Conservation (phyloP, 92 coral and sea anemone species). For the Chrysogorgia sp. region DNA sequence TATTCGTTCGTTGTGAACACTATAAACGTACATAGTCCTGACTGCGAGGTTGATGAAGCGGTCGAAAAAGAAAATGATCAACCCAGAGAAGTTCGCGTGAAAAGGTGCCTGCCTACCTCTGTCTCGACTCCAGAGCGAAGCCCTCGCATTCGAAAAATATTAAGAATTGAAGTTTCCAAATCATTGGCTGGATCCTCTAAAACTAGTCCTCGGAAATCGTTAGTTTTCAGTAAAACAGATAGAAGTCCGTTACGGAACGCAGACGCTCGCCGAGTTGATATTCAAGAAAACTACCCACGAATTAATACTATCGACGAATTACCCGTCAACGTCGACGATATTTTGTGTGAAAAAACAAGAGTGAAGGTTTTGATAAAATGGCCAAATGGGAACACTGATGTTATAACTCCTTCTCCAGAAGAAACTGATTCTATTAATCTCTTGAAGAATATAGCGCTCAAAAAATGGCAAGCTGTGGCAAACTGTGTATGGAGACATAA, state of each 20-base stretch:
- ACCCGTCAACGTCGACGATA: neutral
- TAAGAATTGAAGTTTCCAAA: slow-evolving; percentile 4
- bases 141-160: slow-evolving; percentile 15
- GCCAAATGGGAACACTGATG: slow-evolving; percentile 15
- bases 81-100: neutral
- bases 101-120: slow-evolving; percentile 42
- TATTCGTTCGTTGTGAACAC: neutral
- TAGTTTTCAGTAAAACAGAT: slow-evolving; percentile 7
- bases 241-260: slow-evolving; percentile 6
- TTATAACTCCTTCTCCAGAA: neutral
- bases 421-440: neutral
- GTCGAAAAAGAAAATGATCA: neutral
- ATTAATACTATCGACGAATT: neutral
- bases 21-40: neutral
- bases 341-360: neutral
- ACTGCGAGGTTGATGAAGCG: neutral
- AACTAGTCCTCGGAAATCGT: neutral
- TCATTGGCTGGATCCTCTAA: neutral
- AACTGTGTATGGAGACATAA: slow-evolving; percentile 2
- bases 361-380: slow-evolving; percentile 28
- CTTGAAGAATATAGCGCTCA: slow-evolving; percentile 13
- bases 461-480: neutral
- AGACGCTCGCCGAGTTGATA: slow-evolving; percentile 20
- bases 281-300: no score
- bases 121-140: slow-evolving; percentile 55